These are phyloP conservation scores for Coendou prehensilis DNA, from an alignment of 2,797 vertebrate species.

Conservation along the genomic window DNA sequence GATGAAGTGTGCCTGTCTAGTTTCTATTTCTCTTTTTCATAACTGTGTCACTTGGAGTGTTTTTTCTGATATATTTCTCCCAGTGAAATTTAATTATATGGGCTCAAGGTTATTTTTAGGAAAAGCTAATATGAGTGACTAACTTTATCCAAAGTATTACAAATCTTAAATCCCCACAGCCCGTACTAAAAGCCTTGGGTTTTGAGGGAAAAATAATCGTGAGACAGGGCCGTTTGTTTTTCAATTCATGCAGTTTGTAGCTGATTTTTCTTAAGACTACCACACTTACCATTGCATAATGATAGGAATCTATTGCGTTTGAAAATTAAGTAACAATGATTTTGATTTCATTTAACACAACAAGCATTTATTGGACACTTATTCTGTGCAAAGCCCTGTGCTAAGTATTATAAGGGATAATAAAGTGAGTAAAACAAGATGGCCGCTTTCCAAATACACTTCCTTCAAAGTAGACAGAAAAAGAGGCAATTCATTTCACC, in stretches of 20 bases:
- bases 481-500: constrained; percentile 29
- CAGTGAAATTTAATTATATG: constrained; percentile 74
- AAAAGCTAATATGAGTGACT: constrained; percentile 67
- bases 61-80: constrained; percentile 69
- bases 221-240: background rate
- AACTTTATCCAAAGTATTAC: constrained; percentile 58
- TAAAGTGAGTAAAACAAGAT: background rate
- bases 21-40: constrained; percentile 70
- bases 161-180: constrained; percentile 53
- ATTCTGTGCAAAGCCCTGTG: constrained; percentile 36
- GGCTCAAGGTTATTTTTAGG: constrained; percentile 60
- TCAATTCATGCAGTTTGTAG: background rate
- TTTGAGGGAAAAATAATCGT: background rate
- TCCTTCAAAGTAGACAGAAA: background rate
- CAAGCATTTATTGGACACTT: constrained; percentile 8
- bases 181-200: constrained; percentile 24
- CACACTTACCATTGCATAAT: background rate
- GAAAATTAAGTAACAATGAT: constrained; percentile 45
- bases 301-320: constrained; percentile 30
- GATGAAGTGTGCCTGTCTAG: constrained; percentile 61
- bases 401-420: background rate
- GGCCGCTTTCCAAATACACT: background rate
- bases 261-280: constrained; percentile 57
- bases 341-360: constrained; percentile 50
- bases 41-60: constrained; percentile 57